These are phyloP conservation scores for Cephalotes varians DNA, from an alignment of 2,888 invertebrate species.

Conservation along the genomic window DNA sequence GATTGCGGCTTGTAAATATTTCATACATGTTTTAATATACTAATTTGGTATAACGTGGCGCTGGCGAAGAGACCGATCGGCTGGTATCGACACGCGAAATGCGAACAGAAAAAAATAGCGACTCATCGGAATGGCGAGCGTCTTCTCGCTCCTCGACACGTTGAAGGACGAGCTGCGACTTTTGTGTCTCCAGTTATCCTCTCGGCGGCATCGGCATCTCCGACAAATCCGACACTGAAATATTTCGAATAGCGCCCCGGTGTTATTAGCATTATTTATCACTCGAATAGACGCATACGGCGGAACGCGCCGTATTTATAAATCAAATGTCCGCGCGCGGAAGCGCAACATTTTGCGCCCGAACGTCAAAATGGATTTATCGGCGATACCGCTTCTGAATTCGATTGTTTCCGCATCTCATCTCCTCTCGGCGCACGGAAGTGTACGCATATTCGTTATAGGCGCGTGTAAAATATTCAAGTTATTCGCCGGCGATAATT, in stretches of 20 bases:
- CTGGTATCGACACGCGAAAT: background rate
- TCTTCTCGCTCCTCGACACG: background rate
- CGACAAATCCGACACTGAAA: conserved; percentile 50
- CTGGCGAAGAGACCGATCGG: background rate
- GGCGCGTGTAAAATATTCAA: conserved; percentile 41
- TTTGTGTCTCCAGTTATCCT: background rate
- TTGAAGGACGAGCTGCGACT: conserved; percentile 34
- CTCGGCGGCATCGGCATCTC: conserved; percentile 11
- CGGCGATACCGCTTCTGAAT: conserved; percentile 37
- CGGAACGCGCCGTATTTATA: conserved; percentile 41
- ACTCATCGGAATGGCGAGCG: background rate
- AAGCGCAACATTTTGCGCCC: conserved; percentile 9
- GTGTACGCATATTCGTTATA: conserved; percentile 14
- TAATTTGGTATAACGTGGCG: background rate
- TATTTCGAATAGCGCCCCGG: conserved; percentile 37
- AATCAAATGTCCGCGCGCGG: conserved; percentile 46
- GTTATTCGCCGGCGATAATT: conserved; percentile 41
- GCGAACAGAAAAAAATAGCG: background rate
- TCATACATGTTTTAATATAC: background rate
- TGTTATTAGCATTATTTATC: conserved; percentile 55
- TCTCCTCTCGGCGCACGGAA: background rate
- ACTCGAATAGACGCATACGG: conserved; percentile 31
- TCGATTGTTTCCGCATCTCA: conserved; percentile 36
- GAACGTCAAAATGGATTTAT: conserved; percentile 42
- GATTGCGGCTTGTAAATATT: conserved; percentile 35